Evolutionary conservation across 2,797 vertebrate species (phyloP).

Genomic region (Myioborus miniatus): DNA sequence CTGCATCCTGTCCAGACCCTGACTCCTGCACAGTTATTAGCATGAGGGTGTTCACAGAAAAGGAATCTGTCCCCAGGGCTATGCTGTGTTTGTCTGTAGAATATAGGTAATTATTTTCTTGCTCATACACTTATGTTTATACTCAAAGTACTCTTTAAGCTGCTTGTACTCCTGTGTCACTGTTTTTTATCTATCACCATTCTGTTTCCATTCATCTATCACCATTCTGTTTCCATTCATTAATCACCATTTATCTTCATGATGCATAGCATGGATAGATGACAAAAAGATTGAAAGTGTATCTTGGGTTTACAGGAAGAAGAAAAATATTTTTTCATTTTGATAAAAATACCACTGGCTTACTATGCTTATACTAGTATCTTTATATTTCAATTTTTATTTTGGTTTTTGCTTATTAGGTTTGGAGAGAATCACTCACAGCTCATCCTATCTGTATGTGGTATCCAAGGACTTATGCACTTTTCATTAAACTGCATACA

Average conservation of each 20-base stretch:
- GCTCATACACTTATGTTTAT: neutral
- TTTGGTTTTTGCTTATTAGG: neutral
- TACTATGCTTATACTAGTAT: neutral
- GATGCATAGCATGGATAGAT: neutral
- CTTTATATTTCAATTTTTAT: neutral
- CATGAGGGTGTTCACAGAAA: neutral
- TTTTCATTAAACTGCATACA: constrained; percentile 48
- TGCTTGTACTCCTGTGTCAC: neutral
- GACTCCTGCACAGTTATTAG: neutral
- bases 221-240: neutral
- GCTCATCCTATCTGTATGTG: neutral
- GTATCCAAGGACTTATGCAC: constrained; percentile 37
- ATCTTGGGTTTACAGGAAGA: neutral
- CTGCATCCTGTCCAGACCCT: neutral
- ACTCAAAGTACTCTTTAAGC: neutral
- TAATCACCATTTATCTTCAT: neutral
- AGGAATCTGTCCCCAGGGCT: neutral
- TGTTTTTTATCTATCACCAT: neutral
- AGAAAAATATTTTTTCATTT: neutral
- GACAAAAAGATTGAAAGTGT: neutral
- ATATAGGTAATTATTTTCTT: neutral
- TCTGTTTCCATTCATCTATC: neutral
- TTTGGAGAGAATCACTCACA: neutral
- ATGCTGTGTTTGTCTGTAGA: neutral
- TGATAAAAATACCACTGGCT: neutral